These are phyloP conservation scores for Catostomus latipinnis DNA, from an alignment of 2,797 vertebrate genomes.

Conservation along the genomic window DNA sequence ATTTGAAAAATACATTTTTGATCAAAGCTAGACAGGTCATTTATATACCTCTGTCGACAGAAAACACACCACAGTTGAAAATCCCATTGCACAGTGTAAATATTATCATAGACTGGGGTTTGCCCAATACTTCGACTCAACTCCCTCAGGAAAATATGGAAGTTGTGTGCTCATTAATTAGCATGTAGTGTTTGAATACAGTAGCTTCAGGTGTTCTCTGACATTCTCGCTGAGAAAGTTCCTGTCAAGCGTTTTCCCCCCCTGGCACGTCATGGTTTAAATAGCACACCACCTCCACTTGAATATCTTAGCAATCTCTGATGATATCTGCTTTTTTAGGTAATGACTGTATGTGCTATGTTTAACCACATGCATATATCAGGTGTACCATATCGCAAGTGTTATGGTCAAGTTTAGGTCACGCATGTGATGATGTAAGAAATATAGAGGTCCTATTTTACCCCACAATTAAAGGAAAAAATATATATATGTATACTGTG, in stretches of 20 bases:
- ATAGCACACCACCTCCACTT: constrained; percentile 26
- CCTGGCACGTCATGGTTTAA: constrained; percentile 43
- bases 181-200: constrained; percentile 68
- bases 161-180: constrained; percentile 73
- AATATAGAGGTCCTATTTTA: too few relatives aligned
- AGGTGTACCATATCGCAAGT: too few relatives aligned
- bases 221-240: constrained; percentile 73
- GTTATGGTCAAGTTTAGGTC: too few relatives aligned
- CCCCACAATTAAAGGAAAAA: too few relatives aligned
- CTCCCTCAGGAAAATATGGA: constrained; percentile 67
- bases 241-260: constrained; percentile 69
- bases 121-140: constrained; percentile 62
- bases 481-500: too few relatives aligned
- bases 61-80: constrained; percentile 32
- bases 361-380: too few relatives aligned
- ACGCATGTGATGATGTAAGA: too few relatives aligned
- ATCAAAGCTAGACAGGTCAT: neutral
- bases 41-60: constrained; percentile 6
- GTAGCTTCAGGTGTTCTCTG: constrained; percentile 74
- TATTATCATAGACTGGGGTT: constrained; percentile 68
- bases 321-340: constrained; percentile 21
- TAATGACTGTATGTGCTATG: neutral
- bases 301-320: constrained; percentile 15
- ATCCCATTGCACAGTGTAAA: constrained; percentile 70
- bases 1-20: too few relatives aligned